Percentiles rank a stretch among this genome's conserved stretches.
Conservation (phyloP, 2,888 invertebrate genomes). For the Drosophila leonis region DNA sequence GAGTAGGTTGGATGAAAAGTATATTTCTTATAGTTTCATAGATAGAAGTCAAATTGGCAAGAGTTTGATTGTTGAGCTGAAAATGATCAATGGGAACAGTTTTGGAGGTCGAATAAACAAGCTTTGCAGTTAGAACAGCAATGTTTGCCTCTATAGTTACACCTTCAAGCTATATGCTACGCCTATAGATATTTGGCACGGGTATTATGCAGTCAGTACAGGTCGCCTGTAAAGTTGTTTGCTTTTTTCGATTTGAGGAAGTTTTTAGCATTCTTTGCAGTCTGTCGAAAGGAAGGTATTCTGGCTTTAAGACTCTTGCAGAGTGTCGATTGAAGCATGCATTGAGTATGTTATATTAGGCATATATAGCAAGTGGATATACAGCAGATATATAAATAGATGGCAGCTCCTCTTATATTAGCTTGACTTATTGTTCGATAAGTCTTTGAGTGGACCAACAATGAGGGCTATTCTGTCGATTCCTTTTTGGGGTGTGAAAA, state of each 20-base stretch:
- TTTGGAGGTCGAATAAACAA: too few relatives aligned
- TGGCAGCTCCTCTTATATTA: constrained; percentile 34
- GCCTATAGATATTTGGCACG: not conserved
- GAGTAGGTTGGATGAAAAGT: not conserved
- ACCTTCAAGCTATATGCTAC: too few relatives aligned
- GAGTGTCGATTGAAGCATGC: not conserved
- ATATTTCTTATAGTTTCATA: not conserved
- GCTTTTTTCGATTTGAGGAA: constrained; percentile 20
- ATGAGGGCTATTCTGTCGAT: not conserved
- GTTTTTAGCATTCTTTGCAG: constrained; percentile 48
- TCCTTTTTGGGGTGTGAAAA: constrained; percentile 40
- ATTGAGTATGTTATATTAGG: constrained; percentile 5
- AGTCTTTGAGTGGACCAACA: constrained; percentile 18
- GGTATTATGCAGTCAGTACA: not conserved
- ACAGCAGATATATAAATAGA: not conserved
- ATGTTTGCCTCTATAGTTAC: too few relatives aligned
- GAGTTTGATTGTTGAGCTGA: not conserved
- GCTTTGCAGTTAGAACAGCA: too few relatives aligned
- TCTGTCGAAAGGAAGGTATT: constrained; percentile 18
- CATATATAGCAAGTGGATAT: too few relatives aligned
- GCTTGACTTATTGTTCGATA: constrained; percentile 17
- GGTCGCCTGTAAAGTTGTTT: not conserved
- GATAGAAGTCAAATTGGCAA: not conserved
- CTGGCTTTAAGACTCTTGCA: not conserved
- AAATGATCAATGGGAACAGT: not conserved